A percentile compares a stretch with the other conserved stretches of the same genome.
phyloP scores from a whole-genome alignment of 2,113 vertebrate species.

The Lichenostomus cassidix region DNA sequence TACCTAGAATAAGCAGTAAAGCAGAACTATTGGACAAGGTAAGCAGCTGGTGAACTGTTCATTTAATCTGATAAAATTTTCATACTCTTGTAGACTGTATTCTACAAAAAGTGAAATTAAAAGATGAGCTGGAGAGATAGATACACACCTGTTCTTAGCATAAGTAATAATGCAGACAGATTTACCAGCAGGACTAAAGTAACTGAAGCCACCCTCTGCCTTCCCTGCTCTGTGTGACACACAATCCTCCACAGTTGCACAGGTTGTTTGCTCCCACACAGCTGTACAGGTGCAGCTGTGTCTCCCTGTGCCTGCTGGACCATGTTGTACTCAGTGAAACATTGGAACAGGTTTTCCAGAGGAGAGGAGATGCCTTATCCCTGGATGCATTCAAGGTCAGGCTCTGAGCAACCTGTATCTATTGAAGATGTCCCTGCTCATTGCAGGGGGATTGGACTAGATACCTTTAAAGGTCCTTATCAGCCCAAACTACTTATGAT shows the following conservation, averaged over 20 bases:
- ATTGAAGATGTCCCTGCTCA: not conserved
- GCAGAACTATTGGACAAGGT: not conserved
- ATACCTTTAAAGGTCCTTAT: not conserved
- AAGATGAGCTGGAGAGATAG: not conserved
- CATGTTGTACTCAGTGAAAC: not conserved
- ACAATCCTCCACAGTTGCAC: rapidly evolving
- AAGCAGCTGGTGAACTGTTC: not conserved
- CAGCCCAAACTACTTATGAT: not conserved
- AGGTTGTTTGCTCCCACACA: not conserved
- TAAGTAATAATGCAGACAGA: not conserved
- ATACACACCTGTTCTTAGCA: not conserved
- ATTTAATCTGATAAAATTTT: not conserved
- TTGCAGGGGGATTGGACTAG: not conserved
- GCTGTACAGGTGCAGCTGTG: not conserved
- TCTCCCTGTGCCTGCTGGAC: not conserved
- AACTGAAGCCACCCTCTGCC: not conserved
- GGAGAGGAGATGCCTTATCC: not conserved
- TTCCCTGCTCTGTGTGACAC: not conserved
- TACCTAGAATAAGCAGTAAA: not conserved
- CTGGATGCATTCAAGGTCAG: not conserved
- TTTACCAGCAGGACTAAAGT: not conserved
- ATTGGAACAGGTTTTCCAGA: not conserved
- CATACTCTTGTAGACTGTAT: not conserved
- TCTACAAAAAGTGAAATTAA: not conserved
- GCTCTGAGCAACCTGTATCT: not conserved